A percentile compares a stretch with the other conserved stretches of the same genome.
Conservation (phyloP, 2,797 vertebrate species). For the Cottoperca gobio region DNA sequence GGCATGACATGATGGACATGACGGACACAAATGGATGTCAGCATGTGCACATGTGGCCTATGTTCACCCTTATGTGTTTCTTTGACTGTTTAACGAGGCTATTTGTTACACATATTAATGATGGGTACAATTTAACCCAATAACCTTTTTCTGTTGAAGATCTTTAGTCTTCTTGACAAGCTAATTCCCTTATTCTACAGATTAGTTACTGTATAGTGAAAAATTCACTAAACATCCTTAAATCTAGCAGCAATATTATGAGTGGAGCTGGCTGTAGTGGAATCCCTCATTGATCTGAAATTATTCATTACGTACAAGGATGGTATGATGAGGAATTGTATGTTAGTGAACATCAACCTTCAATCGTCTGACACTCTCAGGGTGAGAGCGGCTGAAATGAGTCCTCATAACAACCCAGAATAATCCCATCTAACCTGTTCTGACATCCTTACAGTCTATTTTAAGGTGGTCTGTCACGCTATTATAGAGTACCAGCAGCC, state of each 20-base stretch:
- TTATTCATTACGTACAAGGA: not conserved
- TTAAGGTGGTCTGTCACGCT: slow-evolving; percentile 46
- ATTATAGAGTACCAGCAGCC: slow-evolving; percentile 27
- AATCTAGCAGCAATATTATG: not conserved
- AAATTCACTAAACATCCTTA: not conserved
- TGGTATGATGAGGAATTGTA: not conserved
- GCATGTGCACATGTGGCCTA: slow-evolving; percentile 21
- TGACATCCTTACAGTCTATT: slow-evolving; percentile 62
- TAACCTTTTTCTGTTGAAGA: not conserved
- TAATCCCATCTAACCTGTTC: slow-evolving; percentile 50
- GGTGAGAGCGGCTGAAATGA: slow-evolving; percentile 34
- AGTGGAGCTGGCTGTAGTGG: not conserved
- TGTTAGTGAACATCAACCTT: slow-evolving; percentile 25
- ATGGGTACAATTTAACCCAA: not conserved
- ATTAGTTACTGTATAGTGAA: not conserved
- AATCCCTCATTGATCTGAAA: slow-evolving; percentile 8
- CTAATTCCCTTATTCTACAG: not conserved
- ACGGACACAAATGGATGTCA: slow-evolving; percentile 13
- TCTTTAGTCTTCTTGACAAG: not conserved
- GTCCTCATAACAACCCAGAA: slow-evolving; percentile 37
- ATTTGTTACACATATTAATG: not conserved
- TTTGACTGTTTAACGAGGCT: slow-evolving; percentile 3
- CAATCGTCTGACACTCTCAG: slow-evolving; percentile 5
- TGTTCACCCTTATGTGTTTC: slow-evolving; percentile 12
- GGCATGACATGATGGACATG: slow-evolving; percentile 53